Conservation (phyloP, 2,797 vertebrate genomes). For the Gila robusta region DNA sequence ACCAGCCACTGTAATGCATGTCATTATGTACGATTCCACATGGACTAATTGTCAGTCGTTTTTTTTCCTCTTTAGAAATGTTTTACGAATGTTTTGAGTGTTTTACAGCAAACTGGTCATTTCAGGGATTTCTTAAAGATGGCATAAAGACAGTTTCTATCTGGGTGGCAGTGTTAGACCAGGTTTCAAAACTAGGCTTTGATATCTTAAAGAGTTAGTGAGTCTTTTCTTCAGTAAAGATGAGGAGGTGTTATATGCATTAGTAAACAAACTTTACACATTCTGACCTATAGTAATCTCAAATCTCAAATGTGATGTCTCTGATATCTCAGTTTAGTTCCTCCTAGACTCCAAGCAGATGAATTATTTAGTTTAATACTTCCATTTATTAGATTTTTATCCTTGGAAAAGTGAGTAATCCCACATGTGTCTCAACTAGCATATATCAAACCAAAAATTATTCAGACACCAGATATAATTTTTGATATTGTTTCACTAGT, state of each 20-base stretch:
- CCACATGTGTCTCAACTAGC: background rate
- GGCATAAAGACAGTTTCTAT: background rate
- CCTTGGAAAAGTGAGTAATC: background rate
- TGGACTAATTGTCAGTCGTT: background rate
- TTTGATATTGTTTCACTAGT: too few species aligned
- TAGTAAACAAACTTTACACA: background rate
- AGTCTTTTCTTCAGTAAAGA: constrained; percentile 8
- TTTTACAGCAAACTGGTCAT: background rate
- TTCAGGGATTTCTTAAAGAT: background rate
- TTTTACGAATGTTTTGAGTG: background rate
- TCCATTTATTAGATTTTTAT: background rate
- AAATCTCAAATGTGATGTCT: background rate
- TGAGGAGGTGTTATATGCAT: background rate
- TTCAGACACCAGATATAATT: too few species aligned
- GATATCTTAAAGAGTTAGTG: background rate
- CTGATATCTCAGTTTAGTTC: background rate
- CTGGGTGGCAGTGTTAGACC: constrained; percentile 22
- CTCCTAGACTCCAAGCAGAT: background rate
- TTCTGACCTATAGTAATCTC: background rate
- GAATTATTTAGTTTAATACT: background rate
- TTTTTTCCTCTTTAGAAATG: background rate
- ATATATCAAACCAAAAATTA: background rate
- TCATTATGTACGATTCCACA: background rate
- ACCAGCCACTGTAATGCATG: background rate
- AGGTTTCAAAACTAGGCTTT: constrained; percentile 7